Evolutionary conservation across 2,888 invertebrate species (phyloP), one percentile per base, ranked within the genome.

Genomic region (Clostera curtula): DNA sequence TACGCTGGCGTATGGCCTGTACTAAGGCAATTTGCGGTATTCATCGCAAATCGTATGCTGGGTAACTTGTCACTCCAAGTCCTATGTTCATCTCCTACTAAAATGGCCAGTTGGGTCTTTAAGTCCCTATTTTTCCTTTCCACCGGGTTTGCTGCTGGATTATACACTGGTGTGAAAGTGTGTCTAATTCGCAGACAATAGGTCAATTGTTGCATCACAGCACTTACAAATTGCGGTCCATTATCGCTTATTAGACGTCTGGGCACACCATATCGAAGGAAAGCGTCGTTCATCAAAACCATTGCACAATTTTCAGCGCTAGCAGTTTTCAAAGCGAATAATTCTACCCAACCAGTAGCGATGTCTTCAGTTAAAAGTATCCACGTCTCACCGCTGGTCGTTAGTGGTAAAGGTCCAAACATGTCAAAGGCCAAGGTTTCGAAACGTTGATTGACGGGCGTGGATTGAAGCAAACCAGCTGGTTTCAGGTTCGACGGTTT

Each of bases 381-480:
- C 24, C 24, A 24, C 2, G 3, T 3, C 2, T 10, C 16, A n/a
- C n/a, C n/a, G n/a, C n/a, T n/a, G n/a, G n/a, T n/a, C n/a, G n/a
- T n/a, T n/a, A n/a, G n/a, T n/a, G n/a, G n/a, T n/a, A n/a, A n/a
- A n/a, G n/a, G n/a, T n/a, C n/a, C n/a, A n/a, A n/a, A n/a, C n/a
- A n/a, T n/a, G n/a, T n/a, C n/a, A n/a, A n/a, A n/a, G n/a, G n/a
- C n/a, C n/a, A n/a, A n/a, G n/a, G n/a, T n/a, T 11, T 24, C 24
- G 16, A 24, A 24, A 14, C 36, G 10, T 12, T 23, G 7, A 6
- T 27, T 25, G 5, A 23, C 19, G 1, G 21, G 20, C 1, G 36
- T 16, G 1, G 32, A 30, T 20, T 36, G 32, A 1, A 30, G 17
- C 7, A 36, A 21, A 5, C 36, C 36, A 3, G 25, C 25, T 12